Base-by-base conservation (phyloP, 2,113 vertebrate genomes). In the Notarius lentiginosus region DNA sequence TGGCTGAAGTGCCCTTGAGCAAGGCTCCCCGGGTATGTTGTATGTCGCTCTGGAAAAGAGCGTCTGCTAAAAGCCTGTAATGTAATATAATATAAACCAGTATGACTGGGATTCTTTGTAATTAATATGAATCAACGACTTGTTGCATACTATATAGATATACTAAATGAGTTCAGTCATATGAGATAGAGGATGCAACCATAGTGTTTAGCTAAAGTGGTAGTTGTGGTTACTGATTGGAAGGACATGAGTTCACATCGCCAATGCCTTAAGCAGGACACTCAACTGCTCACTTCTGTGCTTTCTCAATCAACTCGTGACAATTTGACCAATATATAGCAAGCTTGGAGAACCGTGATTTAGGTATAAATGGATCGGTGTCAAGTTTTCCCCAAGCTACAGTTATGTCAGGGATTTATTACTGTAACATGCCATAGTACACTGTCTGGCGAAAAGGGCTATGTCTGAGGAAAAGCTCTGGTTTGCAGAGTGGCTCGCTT, bases 401-500 rank as follows among this genome's bases (percentile, higher is more conserved):
- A 77, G 55, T 15, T 3, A 79, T 58, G 55, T 58, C 14, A 79
- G 58, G 53, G 14, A 41, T 56, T 18, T 34, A 58, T 58, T 58
- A 79, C 27, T 18, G 17, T 79, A 79, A 30, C n/a, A 20, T 34
- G 14, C 9, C n/a, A 11, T 58, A 11, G n/a, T 58, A 7, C 9
- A 20, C 79, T 22, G 79, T 2, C 5, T 58, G 53, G 27, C 20
- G 15, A 58, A 58, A 79, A 58, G 49, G 76, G 49, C 58, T 73
- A 47, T 41, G 41, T 84, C 82, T 14, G 76, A 41, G 58, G 70
- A 66, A 34, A 55, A 66, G 63, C 82, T 56, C 14, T 47, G 80
- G 61, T 9, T 87, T 83, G 88, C 88, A 47, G 34, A 82, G 90
- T 49, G 72, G 86, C 88, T 82, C 86, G 41, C 68, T 75, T 92